Conservation (phyloP, 2,113 vertebrate species). For the Atlantisia rogersi region DNA sequence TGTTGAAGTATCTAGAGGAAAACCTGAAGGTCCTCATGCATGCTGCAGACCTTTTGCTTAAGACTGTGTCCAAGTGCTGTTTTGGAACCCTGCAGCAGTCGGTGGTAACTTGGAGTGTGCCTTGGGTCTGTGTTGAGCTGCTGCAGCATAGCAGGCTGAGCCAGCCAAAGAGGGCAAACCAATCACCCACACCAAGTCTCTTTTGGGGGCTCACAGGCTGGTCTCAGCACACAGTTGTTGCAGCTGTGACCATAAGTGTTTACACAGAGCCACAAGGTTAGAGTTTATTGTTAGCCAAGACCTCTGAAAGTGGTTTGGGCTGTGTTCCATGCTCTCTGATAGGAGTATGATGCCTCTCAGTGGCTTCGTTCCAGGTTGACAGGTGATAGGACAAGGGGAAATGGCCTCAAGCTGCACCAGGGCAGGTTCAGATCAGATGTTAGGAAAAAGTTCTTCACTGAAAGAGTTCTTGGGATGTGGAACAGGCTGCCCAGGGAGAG, state of each 20-base stretch:
- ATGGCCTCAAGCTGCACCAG: too few relatives aligned
- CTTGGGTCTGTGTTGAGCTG: neutral
- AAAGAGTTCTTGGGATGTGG: too few relatives aligned
- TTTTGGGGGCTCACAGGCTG: neutral
- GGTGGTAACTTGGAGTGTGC: neutral
- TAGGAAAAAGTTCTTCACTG: too few relatives aligned
- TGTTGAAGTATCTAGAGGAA: neutral
- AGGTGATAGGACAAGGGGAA: too few relatives aligned
- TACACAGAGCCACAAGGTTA: neutral
- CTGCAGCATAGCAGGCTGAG: neutral
- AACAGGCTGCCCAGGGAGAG: too few relatives aligned
- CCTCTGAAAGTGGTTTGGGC: neutral
- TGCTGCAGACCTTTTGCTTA: neutral
- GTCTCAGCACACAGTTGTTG: neutral
- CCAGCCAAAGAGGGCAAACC: neutral
- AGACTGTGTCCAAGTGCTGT: neutral
- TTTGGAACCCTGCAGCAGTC: neutral
- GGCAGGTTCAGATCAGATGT: too few relatives aligned
- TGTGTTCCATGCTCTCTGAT: neutral
- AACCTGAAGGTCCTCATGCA: neutral
- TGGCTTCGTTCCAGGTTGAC: neutral
- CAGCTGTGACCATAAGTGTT: neutral
- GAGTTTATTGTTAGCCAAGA: neutral
- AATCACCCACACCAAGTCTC: neutral
- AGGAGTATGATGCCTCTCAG: neutral